Conservation (phyloP, 2,888 invertebrate genomes). For the Synergus gifuensis region DNA sequence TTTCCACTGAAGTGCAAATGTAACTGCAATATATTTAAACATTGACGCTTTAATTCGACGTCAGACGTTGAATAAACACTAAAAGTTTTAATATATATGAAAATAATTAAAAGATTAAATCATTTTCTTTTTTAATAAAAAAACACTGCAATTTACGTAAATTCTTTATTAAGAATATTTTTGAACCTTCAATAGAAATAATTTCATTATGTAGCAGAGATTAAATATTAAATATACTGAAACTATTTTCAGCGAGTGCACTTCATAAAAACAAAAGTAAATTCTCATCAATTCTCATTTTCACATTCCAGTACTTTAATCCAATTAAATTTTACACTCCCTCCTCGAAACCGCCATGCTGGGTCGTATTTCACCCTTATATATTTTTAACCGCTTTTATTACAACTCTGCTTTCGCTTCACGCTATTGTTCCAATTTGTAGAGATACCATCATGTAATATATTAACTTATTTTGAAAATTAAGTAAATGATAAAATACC, state of each 20-base stretch:
- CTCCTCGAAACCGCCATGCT: slow-evolving; percentile 1
- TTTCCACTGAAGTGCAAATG: too few relatives aligned
- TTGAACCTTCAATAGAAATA: too few relatives aligned
- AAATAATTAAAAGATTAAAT: too few relatives aligned
- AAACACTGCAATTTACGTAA: too few relatives aligned
- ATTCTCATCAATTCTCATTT: slow-evolving; percentile 14
- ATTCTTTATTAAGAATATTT: too few relatives aligned
- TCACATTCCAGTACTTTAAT: slow-evolving; percentile 13
- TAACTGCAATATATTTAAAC: too few relatives aligned
- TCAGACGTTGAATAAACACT: too few relatives aligned
- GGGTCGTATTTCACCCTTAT: not conserved
- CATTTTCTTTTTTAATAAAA: too few relatives aligned
- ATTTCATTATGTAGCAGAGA: too few relatives aligned
- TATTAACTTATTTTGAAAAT: slow-evolving; percentile 1
- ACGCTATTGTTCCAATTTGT: slow-evolving; percentile 10
- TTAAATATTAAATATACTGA: not conserved
- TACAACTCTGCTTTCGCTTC: slow-evolving; percentile 7
- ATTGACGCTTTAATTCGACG: too few relatives aligned
- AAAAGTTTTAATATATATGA: too few relatives aligned
- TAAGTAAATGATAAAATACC: slow-evolving; percentile 2
- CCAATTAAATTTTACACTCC: slow-evolving; percentile 1
- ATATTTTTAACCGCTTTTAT: slow-evolving; percentile 8
- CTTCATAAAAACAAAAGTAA: slow-evolving; percentile 8
- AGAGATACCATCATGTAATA: slow-evolving; percentile 5
- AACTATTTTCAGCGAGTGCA: not conserved